These are phyloP conservation scores for Atrichornis clamosus DNA, from an alignment of 2,113 vertebrate species.

Conservation along the genomic window DNA sequence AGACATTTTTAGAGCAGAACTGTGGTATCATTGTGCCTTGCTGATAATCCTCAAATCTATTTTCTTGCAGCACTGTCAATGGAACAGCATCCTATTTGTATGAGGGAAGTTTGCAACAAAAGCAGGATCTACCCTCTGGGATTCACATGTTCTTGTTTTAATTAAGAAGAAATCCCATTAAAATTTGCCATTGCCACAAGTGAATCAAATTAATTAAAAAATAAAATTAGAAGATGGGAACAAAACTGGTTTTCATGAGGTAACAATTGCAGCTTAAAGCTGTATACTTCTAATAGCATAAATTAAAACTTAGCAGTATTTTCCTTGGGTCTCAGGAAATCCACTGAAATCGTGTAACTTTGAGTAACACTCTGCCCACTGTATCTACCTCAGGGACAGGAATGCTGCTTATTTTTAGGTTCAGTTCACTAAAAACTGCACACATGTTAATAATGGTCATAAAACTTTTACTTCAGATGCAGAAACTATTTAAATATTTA, in stretches of 20 bases:
- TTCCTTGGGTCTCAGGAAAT: not conserved
- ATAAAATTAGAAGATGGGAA: not conserved
- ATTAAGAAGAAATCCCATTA: conserved; percentile 54
- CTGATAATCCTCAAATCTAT: not conserved
- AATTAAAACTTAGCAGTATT: not conserved
- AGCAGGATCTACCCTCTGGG: conserved; percentile 16
- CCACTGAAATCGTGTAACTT: not conserved
- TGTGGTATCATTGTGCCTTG: not conserved
- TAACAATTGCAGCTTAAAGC: not conserved
- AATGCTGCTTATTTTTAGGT: not conserved
- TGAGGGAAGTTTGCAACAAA: conserved; percentile 7
- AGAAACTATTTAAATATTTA: conserved; percentile 31
- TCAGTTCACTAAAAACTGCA: not conserved
- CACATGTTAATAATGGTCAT: not conserved
- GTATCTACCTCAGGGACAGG: not conserved
- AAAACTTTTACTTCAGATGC: not conserved
- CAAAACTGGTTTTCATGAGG: not conserved
- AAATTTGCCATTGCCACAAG: not conserved
- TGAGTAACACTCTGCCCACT: not conserved
- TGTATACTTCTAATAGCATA: not conserved
- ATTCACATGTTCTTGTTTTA: not conserved
- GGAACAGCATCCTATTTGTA: conserved; percentile 29
- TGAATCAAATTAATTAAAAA: conserved; percentile 1
- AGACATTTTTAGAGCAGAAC: not conserved
- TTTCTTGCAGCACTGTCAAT: not conserved